These are phyloP conservation scores for Cariama cristata DNA, from an alignment of 2,113 vertebrate species.

Conservation along the genomic window DNA sequence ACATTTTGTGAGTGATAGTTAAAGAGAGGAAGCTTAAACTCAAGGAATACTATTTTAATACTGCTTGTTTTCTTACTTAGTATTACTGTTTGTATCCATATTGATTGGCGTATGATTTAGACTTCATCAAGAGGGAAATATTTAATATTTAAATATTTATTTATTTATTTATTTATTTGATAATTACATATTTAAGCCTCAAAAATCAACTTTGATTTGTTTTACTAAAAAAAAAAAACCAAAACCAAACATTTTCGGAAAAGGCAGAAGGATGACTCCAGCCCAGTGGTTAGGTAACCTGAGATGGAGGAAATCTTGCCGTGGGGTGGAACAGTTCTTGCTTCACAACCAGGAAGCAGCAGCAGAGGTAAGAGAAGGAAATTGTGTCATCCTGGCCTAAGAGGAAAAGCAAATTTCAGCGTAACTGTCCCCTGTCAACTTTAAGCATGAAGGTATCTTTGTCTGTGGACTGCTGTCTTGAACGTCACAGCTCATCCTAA, in stretches of 20 bases:
- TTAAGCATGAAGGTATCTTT: background rate
- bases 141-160: background rate
- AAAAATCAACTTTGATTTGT: background rate
- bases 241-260: background rate
- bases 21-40: background rate
- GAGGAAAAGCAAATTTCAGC: background rate
- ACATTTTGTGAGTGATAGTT: background rate
- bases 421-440: background rate
- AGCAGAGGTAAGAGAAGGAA: background rate
- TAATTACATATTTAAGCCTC: background rate
- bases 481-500: background rate
- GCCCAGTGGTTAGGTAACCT: background rate
- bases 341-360: background rate
- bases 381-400: background rate
- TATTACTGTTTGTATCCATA: background rate
- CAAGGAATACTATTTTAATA: background rate
- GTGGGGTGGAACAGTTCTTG: background rate
- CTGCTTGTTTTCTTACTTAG: background rate
- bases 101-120: background rate
- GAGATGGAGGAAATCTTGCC: background rate
- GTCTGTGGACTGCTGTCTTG: background rate
- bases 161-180: too few relatives aligned
- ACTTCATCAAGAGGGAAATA: background rate
- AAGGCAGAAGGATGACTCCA: background rate
- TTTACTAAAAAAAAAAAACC: background rate